Evolutionary conservation across 2,113 vertebrate species (phyloP), one percentile per base, ranked within the genome.

Genomic region (Tupaia tana): DNA sequence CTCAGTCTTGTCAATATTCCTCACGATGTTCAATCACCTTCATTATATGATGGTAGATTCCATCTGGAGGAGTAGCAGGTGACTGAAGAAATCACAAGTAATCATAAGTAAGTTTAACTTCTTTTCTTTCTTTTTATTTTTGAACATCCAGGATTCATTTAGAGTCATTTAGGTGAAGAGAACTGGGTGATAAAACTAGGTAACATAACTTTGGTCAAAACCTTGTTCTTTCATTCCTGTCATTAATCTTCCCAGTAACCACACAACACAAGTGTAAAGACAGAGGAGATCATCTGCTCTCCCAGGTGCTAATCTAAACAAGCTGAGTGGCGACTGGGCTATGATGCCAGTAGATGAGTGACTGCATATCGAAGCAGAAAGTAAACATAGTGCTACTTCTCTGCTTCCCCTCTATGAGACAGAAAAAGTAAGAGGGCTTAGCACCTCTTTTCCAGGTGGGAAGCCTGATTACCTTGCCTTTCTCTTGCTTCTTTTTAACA

Each of bases 241-340:
- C n/a, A 63, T 56, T 19, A 59, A 66, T 80, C 75, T 86, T 79
- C 13, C 9, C 16, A 54, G 80, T 14, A 64, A n/a, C 24, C 24
- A 25, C 25, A 10, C 11, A 22, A 7, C 34, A 10, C 22, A 10
- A 6, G 7, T 1, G 24, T 16, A 15, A 29, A 81, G 25, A 69
- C 2, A 16, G 25, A 63, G 43, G 16, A 9, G 27, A 67, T 3
- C 3, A 13, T 4, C 3, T 0, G 1, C 9, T 64, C 29, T 10
- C 10, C 24, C 24, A 24, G 58, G 58, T 20, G 80, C 78, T 82
- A 9, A 64, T 22, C 56, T 58, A 18, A 70, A 75, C 3, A 29
- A 74, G 18, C 9, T 1, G 13, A 61, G 43, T 66, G 78, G 27
- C 43, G 27, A 85, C 1, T n/a, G 70, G 13, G 18, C 11, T 15